A percentile compares a stretch with the other conserved stretches of the same genome.
phyloP scores from a whole-genome alignment of 2,113 vertebrate species.

The Ictalurus furcatus region DNA sequence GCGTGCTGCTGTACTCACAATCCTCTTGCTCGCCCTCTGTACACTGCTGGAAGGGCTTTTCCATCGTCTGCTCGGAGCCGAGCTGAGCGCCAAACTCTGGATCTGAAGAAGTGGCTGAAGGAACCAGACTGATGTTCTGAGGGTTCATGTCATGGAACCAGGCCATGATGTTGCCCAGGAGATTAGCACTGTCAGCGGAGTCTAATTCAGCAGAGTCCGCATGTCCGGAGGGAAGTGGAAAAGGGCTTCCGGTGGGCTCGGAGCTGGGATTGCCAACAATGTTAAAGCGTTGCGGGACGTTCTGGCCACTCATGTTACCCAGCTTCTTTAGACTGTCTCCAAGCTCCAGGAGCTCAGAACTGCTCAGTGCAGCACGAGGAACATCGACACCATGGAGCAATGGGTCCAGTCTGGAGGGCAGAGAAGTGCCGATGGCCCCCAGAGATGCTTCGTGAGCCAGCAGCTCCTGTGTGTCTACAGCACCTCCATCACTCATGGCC shows the following conservation, averaged over 20 bases:
- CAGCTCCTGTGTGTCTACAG: slow-evolving; percentile 77
- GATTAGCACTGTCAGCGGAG: slow-evolving; percentile 82
- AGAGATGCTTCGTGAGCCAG: slow-evolving; percentile 84
- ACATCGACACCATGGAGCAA: slow-evolving; percentile 76
- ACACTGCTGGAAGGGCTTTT: slow-evolving; percentile 71
- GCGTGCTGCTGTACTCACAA: slow-evolving; percentile 45
- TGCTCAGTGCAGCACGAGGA: slow-evolving; percentile 84
- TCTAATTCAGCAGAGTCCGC: slow-evolving; percentile 60
- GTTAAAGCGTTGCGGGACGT: slow-evolving; percentile 56
- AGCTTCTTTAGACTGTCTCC: slow-evolving; percentile 85
- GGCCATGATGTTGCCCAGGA: slow-evolving; percentile 98
- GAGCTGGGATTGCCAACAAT: slow-evolving; percentile 70
- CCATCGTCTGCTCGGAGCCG: slow-evolving; percentile 40
- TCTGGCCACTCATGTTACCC: slow-evolving; percentile 73
- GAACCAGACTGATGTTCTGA: slow-evolving; percentile 89
- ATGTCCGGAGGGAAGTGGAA: slow-evolving; percentile 53
- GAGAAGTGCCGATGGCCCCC: slow-evolving; percentile 91
- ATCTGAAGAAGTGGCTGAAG: slow-evolving; percentile 51
- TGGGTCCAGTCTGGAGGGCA: slow-evolving; percentile 89
- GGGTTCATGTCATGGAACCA: slow-evolving; percentile 99
- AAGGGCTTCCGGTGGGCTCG: slow-evolving; percentile 70
- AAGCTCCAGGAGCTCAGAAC: slow-evolving; percentile 91
- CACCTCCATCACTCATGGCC: slow-evolving; percentile 49
- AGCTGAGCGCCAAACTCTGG: slow-evolving; percentile 38
- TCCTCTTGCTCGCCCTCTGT: slow-evolving; percentile 61